Percentiles rank a stretch among this genome's conserved stretches.
Conservation (phyloP, 2,113 vertebrate genomes). For the Chloropsis cyanopogon region DNA sequence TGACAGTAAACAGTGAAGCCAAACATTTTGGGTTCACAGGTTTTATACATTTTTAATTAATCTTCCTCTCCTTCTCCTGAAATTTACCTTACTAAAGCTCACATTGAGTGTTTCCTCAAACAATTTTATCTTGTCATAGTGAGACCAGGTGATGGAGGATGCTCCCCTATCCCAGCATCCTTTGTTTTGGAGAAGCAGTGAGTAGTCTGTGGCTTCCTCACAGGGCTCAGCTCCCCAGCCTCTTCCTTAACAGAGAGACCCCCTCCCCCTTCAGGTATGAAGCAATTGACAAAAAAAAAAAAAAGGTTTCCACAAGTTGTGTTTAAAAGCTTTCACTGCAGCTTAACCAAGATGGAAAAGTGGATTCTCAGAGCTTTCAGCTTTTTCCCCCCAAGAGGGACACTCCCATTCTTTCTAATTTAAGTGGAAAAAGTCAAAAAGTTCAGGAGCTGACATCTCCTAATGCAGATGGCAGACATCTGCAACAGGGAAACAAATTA, state of each 20-base stretch:
- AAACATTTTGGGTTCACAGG: background rate
- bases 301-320: background rate
- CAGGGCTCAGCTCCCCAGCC: background rate
- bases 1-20: background rate
- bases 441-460: background rate
- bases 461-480: background rate
- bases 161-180: background rate
- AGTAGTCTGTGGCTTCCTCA: background rate
- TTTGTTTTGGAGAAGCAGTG: background rate
- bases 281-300: background rate
- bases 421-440: background rate
- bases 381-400: background rate
- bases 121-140: background rate
- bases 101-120: background rate
- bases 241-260: background rate
- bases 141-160: background rate
- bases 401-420: background rate
- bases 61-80: background rate
- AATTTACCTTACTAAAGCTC: background rate
- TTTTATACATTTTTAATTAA: background rate
- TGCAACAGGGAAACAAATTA: background rate
- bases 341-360: background rate
- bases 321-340: background rate
- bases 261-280: background rate
- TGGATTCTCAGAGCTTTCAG: background rate